phyloP scores from a whole-genome alignment of 1,140 invertebrate species.

The Rhopalosiphum maidis region DNA sequence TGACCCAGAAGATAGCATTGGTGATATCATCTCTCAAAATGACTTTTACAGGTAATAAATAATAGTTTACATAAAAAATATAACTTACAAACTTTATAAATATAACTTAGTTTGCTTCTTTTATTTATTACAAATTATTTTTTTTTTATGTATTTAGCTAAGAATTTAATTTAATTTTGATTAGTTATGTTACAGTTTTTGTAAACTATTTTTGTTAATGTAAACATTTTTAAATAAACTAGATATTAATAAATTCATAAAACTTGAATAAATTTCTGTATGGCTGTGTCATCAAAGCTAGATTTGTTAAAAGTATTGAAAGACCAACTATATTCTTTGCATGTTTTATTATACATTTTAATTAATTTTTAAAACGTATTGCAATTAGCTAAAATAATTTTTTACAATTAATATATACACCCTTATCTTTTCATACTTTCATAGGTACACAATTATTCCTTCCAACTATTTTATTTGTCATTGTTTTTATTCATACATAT shows the following conservation, averaged over 20 bases:
- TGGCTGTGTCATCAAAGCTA: no score
- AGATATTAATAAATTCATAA: no score
- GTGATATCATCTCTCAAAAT: constrained; percentile 72
- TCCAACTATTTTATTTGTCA: no score
- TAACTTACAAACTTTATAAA: background rate
- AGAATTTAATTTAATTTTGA: background rate
- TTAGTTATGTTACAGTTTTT: background rate
- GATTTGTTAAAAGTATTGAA: no score
- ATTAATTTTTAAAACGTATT: no score
- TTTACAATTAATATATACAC: no score
- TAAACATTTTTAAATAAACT: background rate
- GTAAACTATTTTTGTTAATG: background rate
- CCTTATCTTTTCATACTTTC: background rate
- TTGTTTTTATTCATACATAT: background rate
- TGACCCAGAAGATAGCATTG: constrained; percentile 71
- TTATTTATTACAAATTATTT: background rate
- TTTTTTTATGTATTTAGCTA: background rate
- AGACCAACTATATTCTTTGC: no score
- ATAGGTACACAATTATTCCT: background rate
- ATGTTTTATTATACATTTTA: no score
- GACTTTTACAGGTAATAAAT: constrained; percentile 69
- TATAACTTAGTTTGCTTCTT: background rate
- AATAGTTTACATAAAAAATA: background rate
- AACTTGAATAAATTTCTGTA: no score
- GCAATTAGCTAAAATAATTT: no score